These are phyloP conservation scores for Lathronympha strigana DNA, from an alignment of 2,888 invertebrate genomes.

Conservation along the genomic window DNA sequence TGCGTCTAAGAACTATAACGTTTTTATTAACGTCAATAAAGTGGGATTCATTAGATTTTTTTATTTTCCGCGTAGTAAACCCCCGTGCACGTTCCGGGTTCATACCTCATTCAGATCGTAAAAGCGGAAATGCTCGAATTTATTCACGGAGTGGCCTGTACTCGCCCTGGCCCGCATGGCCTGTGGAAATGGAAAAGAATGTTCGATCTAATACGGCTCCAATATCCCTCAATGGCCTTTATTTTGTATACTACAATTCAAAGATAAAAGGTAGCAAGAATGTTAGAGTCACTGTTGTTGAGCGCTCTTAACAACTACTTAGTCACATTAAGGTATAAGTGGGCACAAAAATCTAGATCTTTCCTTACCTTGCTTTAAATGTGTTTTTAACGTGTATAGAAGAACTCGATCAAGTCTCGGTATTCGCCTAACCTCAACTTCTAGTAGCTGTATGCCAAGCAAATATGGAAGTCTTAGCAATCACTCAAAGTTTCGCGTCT, in stretches of 20 bases:
- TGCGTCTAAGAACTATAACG: slow-evolving; percentile 39
- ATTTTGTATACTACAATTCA: no score
- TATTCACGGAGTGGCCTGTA: slow-evolving; percentile 39
- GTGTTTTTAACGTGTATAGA: no score
- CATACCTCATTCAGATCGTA: slow-evolving; percentile 43
- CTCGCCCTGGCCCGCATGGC: slow-evolving; percentile 30
- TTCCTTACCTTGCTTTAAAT: no score
- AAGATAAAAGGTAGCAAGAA: neutral
- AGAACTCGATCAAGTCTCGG: no score
- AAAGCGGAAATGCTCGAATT: slow-evolving; percentile 42
- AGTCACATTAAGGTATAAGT: no score
- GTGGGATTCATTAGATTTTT: slow-evolving; percentile 38
- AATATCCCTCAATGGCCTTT: neutral
- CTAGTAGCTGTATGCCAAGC: no score
- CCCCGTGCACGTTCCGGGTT: slow-evolving; percentile 40
- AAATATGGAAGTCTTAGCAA: no score
- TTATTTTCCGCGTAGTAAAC: slow-evolving; percentile 42
- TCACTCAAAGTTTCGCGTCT: no score
- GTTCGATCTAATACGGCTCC: slow-evolving; percentile 27
- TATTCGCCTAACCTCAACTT: no score
- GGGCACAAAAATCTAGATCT: no score
- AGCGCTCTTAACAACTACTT: no score
- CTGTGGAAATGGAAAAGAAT: slow-evolving; percentile 34
- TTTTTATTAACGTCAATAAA: slow-evolving; percentile 42
- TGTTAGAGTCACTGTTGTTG: neutral